A percentile compares a stretch with the other conserved stretches of the same genome.
These are phyloP conservation scores for Linnaemya vulpina DNA, from an alignment of 2,888 invertebrate genomes.

Conservation along the genomic window DNA sequence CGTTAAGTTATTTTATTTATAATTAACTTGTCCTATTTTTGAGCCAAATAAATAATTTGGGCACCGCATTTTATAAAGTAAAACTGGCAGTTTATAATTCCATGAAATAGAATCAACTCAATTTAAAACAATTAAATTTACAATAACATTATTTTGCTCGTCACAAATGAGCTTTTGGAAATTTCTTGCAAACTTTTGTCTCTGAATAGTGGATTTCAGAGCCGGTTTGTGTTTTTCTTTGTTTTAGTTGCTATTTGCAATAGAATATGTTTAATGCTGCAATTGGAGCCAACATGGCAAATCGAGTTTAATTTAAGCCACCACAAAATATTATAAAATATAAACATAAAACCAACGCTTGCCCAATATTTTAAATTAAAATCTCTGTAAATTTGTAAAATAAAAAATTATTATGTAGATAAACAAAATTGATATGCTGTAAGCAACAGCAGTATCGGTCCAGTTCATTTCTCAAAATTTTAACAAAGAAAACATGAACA, in stretches of 20 bases:
- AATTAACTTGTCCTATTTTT: no score
- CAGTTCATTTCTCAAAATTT: neutral
- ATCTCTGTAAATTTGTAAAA: neutral
- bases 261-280: constrained; percentile 39
- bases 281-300: constrained; percentile 1
- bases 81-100: no score
- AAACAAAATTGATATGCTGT: constrained; percentile 16
- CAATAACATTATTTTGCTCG: neutral
- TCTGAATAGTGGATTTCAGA: neutral
- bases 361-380: constrained; percentile 46
- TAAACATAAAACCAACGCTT: constrained; percentile 16
- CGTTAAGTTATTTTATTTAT: no score
- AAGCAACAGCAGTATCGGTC: neutral
- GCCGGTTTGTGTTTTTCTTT: constrained; percentile 18
- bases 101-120: neutral
- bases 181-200: neutral
- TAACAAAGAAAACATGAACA: constrained; percentile 2
- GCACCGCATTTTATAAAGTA: no score
- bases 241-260: neutral
- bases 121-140: neutral
- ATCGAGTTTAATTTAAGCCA: constrained; percentile 18
- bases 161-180: neutral
- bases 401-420: constrained; percentile 23
- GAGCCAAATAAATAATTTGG: no score
- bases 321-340: constrained; percentile 15